Percentiles rank a stretch among this genome's conserved stretches.
Evolutionary conservation across 1,140 invertebrate species (phyloP).

Genomic region (Thaumetopoea pityocampa): DNA sequence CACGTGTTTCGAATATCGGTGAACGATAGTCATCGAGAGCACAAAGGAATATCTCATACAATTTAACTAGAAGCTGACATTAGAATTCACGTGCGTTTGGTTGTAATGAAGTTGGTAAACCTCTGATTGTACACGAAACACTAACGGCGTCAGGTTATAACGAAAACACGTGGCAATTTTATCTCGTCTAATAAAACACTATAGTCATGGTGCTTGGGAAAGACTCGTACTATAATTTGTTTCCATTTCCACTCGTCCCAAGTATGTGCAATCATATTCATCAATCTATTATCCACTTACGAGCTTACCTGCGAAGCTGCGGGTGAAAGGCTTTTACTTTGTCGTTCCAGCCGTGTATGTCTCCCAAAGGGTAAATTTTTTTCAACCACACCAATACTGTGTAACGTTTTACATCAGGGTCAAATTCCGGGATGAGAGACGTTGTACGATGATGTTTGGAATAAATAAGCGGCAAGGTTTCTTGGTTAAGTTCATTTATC

Average conservation of each 20-base stretch:
- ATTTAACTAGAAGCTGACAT: slow-evolving; percentile 27
- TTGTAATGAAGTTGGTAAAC: slow-evolving; percentile 33
- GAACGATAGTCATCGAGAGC: too few species aligned
- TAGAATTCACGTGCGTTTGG: slow-evolving; percentile 37
- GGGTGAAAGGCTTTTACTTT: slow-evolving; percentile 23
- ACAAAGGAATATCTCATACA: too few species aligned
- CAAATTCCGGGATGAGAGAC: slow-evolving; percentile 20
- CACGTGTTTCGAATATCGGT: too few species aligned
- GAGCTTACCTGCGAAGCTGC: slow-evolving; percentile 32
- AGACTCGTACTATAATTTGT: slow-evolving; percentile 13
- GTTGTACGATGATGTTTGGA: too few species aligned
- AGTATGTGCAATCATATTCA: slow-evolving; percentile 24
- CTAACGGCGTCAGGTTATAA: slow-evolving; percentile 33
- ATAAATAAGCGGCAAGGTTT: too few species aligned
- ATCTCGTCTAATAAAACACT: slow-evolving; percentile 25
- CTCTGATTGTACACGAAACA: slow-evolving; percentile 47
- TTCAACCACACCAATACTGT: slow-evolving; percentile 23
- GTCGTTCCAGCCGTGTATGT: slow-evolving; percentile 29
- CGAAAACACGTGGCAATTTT: slow-evolving; percentile 42
- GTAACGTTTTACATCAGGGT: slow-evolving; percentile 24
- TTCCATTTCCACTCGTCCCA: slow-evolving; percentile 36
- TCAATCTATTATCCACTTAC: slow-evolving; percentile 32
- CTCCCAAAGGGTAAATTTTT: slow-evolving; percentile 34
- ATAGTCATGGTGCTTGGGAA: slow-evolving; percentile 20
- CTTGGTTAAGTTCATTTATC: too few species aligned